Conservation (phyloP, 2,113 vertebrate species). For the Marmota monax region DNA sequence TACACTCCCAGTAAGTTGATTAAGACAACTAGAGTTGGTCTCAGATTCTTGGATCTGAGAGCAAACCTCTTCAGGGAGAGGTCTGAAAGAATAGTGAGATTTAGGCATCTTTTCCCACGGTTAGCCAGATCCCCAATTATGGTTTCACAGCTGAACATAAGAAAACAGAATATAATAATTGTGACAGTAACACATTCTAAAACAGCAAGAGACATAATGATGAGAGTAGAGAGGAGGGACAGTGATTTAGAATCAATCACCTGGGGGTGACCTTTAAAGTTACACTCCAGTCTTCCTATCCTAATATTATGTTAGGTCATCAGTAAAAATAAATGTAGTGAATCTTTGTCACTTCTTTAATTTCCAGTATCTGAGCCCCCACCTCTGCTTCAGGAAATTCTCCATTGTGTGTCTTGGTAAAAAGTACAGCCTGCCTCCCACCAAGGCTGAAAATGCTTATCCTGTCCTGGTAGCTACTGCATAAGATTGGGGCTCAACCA, state of each 20-base stretch:
- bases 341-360: not conserved
- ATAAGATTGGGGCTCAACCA: not conserved
- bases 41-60: not conserved
- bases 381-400: constrained; percentile 14
- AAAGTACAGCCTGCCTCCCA: not conserved
- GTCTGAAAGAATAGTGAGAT: not conserved
- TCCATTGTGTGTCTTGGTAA: not conserved
- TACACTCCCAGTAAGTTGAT: not conserved
- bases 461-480: not conserved
- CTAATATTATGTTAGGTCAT: not conserved
- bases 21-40: not conserved
- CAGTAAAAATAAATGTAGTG: not conserved
- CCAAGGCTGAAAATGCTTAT: not conserved
- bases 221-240: not conserved
- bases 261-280: not conserved
- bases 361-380: not conserved
- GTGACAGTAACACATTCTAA: not conserved
- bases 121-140: not conserved
- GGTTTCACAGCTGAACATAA: not conserved
- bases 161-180: not conserved
- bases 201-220: not conserved
- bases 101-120: not conserved
- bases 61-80: not conserved
- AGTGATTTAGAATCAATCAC: not conserved
- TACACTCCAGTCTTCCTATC: not conserved